Evolutionary conservation across 2,888 invertebrate species (phyloP).

Genomic region (Eupithecia vulgata): DNA sequence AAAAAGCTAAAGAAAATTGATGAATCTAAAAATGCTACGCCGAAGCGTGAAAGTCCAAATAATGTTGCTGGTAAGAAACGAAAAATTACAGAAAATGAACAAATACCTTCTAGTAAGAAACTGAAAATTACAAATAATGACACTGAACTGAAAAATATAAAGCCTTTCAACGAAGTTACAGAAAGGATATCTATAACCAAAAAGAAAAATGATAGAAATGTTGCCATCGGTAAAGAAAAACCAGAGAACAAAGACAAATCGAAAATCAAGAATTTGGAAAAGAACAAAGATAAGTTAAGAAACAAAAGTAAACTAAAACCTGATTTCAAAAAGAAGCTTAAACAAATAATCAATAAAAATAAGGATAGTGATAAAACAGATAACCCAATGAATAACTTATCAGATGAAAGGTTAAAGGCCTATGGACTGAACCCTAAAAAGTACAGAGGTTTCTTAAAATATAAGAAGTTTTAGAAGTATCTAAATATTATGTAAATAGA

Average conservation of each 20-base stretch:
- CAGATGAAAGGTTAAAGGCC: slow-evolving; percentile 93
- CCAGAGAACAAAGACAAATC: slow-evolving; percentile 15
- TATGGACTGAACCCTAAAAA: slow-evolving; percentile 97
- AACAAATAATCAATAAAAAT: slow-evolving; percentile 54
- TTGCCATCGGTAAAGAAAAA: slow-evolving; percentile 45
- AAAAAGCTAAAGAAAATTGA: slow-evolving; percentile 54
- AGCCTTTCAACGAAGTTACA: slow-evolving; percentile 35
- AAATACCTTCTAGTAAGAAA: slow-evolving; percentile 41
- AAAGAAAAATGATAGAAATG: slow-evolving; percentile 33
- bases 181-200: slow-evolving; percentile 40
- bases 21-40: slow-evolving; percentile 50
- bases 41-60: slow-evolving; percentile 52
- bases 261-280: slow-evolving; percentile 45
- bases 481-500: slow-evolving; percentile 10
- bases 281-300: slow-evolving; percentile 50
- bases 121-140: slow-evolving; percentile 9
- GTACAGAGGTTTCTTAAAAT: slow-evolving; percentile 90
- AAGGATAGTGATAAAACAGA: slow-evolving; percentile 52
- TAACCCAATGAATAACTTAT: slow-evolving; percentile 76
- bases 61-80: slow-evolving; percentile 42
- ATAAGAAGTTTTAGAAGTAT: slow-evolving; percentile 78
- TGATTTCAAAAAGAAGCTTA: slow-evolving; percentile 47
- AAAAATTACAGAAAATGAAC: slow-evolving; percentile 41
- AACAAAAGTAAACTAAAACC: slow-evolving; percentile 51
- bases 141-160: slow-evolving; percentile 49